A percentile compares a stretch with the other conserved stretches of the same genome.
phyloP scores from a whole-genome alignment of 2,113 vertebrate genomes.

The Fulica atra region DNA sequence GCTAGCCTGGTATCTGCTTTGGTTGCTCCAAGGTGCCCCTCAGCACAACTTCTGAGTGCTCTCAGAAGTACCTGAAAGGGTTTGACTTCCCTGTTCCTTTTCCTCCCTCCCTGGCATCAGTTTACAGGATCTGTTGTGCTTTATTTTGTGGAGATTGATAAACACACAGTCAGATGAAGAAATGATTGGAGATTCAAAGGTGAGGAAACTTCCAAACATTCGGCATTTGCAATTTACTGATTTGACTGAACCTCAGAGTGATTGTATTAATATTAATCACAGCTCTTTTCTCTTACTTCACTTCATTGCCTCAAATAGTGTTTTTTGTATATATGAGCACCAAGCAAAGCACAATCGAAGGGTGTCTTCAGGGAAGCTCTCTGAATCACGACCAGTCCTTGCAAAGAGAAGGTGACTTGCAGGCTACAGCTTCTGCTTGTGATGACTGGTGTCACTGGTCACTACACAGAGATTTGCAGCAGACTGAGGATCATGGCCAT shows the following conservation, averaged over 20 bases:
- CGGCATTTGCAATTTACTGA: slow-evolving; percentile 9
- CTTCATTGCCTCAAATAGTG: neutral
- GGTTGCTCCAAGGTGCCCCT: neutral
- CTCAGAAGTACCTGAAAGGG: neutral
- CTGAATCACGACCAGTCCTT: neutral
- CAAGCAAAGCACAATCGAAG: neutral
- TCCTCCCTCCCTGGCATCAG: neutral
- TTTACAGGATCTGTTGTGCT: neutral
- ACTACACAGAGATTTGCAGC: neutral
- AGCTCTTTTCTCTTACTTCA: neutral
- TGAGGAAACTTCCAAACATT: neutral
- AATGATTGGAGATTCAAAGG: neutral
- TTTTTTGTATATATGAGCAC: neutral
- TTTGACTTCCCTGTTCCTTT: neutral
- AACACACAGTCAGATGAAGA: neutral
- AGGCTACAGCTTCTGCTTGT: neutral
- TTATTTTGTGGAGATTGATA: neutral
- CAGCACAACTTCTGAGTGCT: neutral
- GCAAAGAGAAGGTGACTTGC: neutral
- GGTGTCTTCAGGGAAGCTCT: neutral
- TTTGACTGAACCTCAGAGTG: neutral
- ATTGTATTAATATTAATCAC: slow-evolving; percentile 8
- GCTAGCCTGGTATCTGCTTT: neutral
- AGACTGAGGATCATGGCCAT: neutral
- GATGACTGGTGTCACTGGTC: neutral